Evolutionary conservation across 2,113 vertebrate species (phyloP).

Genomic region (Paramisgurnus dabryanus): DNA sequence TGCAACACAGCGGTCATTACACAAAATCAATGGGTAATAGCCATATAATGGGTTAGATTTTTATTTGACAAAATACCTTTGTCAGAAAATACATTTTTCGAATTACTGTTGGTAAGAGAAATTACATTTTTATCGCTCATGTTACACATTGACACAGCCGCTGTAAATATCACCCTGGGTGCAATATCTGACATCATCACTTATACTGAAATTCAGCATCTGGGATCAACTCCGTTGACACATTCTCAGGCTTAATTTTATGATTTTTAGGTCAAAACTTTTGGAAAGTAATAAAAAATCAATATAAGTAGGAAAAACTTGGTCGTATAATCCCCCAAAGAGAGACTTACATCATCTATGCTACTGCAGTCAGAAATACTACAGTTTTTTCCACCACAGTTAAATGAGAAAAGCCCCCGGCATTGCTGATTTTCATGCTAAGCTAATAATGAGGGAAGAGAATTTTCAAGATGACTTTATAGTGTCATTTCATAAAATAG

Average conservation of each 20-base stretch:
- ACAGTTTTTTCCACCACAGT: not conserved
- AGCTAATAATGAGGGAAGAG: constrained; percentile 10
- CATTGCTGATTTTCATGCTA: constrained; percentile 29
- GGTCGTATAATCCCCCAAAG: not conserved
- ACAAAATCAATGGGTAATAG: too few species aligned
- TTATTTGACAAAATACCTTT: not conserved
- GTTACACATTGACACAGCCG: not conserved
- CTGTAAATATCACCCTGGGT: not conserved
- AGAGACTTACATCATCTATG: constrained; percentile 10
- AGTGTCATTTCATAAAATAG: not conserved
- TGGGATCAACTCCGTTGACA: not conserved
- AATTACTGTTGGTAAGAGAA: not conserved
- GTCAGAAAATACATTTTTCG: not conserved
- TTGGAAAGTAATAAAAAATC: constrained; percentile 23
- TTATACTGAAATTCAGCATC: not conserved
- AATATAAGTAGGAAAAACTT: not conserved
- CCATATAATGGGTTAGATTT: not conserved
- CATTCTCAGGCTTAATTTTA: constrained; percentile 3
- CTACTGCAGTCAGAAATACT: constrained; percentile 9
- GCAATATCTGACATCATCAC: not conserved
- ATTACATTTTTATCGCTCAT: constrained; percentile 10
- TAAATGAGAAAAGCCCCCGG: constrained; percentile 17
- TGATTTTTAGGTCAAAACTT: not conserved
- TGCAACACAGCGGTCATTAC: too few species aligned
- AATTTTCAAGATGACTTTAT: not conserved